Evolutionary conservation across 2,888 invertebrate genomes (phyloP).

Genomic region (Sinelater perroti): DNA sequence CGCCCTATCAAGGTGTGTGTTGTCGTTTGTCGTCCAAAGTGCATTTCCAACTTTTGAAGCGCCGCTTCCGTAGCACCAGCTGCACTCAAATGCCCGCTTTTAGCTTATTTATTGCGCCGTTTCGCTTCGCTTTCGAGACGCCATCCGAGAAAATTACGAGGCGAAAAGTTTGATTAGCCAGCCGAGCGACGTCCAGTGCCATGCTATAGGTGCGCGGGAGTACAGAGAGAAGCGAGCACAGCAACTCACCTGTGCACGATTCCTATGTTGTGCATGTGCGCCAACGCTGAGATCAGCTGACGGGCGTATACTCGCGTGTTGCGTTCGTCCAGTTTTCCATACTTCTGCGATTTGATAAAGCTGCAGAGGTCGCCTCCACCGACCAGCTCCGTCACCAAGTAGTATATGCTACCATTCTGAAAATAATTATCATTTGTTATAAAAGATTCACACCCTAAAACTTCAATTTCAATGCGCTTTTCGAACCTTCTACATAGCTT

Average conservation of each 20-base stretch:
- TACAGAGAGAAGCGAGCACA: constrained; percentile 6
- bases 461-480: too few relatives aligned
- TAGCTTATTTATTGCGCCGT: constrained; percentile 39
- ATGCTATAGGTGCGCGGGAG: too few relatives aligned
- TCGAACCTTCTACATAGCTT: too few relatives aligned
- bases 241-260: constrained; percentile 73
- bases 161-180: too few relatives aligned
- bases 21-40: constrained; percentile 31
- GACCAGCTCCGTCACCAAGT: constrained; percentile 77
- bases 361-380: constrained; percentile 76
- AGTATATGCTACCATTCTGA: constrained; percentile 75
- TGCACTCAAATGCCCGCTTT: constrained; percentile 45
- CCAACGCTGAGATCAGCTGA: constrained; percentile 73
- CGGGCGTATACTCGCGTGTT: constrained; percentile 67
- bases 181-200: too few relatives aligned
- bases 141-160: too few relatives aligned
- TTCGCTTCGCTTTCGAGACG: constrained; percentile 20
- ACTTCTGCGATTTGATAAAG: constrained; percentile 68
- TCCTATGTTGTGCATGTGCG: constrained; percentile 73
- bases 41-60: constrained; percentile 35
- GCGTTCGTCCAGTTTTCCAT: constrained; percentile 66
- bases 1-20: constrained; percentile 34
- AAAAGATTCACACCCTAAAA: too few relatives aligned
- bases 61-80: constrained; percentile 38
- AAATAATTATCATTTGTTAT: too few relatives aligned